A percentile compares a stretch with the other conserved stretches of the same genome.
phyloP scores from a whole-genome alignment of 2,888 invertebrate genomes.

The Sinhomidia bicolor region DNA sequence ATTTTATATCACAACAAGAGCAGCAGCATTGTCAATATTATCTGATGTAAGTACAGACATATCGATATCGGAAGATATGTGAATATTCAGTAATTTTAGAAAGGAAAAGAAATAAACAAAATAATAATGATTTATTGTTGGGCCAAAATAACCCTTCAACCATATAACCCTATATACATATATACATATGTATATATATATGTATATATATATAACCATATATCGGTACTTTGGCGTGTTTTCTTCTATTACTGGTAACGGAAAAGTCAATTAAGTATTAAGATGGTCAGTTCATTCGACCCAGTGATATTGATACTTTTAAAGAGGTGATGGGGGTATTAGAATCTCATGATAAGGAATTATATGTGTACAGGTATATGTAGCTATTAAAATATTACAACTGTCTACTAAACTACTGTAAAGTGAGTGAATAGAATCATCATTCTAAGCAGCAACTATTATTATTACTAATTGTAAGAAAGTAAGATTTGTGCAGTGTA shows the following conservation, averaged over 20 bases:
- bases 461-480: too few species aligned
- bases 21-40: not conserved
- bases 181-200: too few species aligned
- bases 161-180: too few species aligned
- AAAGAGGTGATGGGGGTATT: not conserved
- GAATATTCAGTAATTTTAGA: not conserved
- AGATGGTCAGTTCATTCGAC: not conserved
- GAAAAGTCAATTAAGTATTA: slow-evolving; percentile 8
- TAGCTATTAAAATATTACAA: not conserved
- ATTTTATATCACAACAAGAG: not conserved
- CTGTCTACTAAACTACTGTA: not conserved
- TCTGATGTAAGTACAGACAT: not conserved
- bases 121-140: not conserved
- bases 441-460: not conserved
- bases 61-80: not conserved
- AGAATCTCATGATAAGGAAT: not conserved
- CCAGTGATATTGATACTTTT: slow-evolving; percentile 22
- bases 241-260: not conserved
- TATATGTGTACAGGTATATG: not conserved
- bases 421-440: not conserved
- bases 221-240: not conserved
- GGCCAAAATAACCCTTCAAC: not conserved
- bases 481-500: too few species aligned
- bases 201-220: too few species aligned
- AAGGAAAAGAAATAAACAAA: not conserved